Percentiles rank a stretch among this genome's conserved stretches.
These are phyloP conservation scores for Plectus sambesii DNA, from an alignment of 1,140 invertebrate genomes.

Conservation along the genomic window DNA sequence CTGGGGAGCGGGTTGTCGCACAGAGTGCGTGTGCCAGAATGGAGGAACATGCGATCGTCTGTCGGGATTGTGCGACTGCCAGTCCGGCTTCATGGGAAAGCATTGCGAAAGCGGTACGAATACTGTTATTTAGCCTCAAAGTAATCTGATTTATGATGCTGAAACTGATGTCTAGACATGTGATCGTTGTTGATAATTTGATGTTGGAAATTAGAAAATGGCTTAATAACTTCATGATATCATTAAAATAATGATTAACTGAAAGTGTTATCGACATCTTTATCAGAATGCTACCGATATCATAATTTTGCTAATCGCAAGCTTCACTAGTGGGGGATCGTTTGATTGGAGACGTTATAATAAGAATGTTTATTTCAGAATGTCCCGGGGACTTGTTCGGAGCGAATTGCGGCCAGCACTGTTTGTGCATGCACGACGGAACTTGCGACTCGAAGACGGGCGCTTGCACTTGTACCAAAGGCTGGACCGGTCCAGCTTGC, in stretches of 20 bases:
- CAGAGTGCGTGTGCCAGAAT: constrained; percentile 32
- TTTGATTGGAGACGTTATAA: neutral
- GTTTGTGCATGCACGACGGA: constrained; percentile 36
- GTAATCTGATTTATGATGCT: too few relatives aligned
- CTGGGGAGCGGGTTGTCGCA: constrained; percentile 32
- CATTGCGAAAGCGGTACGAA: constrained; percentile 45
- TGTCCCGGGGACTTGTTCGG: constrained; percentile 48
- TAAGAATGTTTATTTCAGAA: constrained; percentile 24
- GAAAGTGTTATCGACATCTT: neutral
- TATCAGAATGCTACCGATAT: too few relatives aligned
- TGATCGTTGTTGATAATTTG: too few relatives aligned
- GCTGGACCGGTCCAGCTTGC: constrained; percentile 44
- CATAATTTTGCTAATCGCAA: constrained; percentile 1
- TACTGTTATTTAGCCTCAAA: neutral
- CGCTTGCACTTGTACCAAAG: constrained; percentile 36
- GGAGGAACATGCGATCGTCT: constrained; percentile 39
- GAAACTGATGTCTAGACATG: too few relatives aligned
- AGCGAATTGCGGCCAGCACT: constrained; percentile 40
- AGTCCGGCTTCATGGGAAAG: constrained; percentile 47
- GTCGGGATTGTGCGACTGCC: constrained; percentile 49
- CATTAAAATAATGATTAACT: too few relatives aligned
- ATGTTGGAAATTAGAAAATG: too few relatives aligned
- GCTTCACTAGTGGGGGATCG: too few relatives aligned
- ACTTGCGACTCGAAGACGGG: constrained; percentile 39
- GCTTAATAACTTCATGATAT: too few relatives aligned